Base-by-base conservation (phyloP, 1,140 invertebrate genomes). In the Lasaia peninsularis region DNA sequence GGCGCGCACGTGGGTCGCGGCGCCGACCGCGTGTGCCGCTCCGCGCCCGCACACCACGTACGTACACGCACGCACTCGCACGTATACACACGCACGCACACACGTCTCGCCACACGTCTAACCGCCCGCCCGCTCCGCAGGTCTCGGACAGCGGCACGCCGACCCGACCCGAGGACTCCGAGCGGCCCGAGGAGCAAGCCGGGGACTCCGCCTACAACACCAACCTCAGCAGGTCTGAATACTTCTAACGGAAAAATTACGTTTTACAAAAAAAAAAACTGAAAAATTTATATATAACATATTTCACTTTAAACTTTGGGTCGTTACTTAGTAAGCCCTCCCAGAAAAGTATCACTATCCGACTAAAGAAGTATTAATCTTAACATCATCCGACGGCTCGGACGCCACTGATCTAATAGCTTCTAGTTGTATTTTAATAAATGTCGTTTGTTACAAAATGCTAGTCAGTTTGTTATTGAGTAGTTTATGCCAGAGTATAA, bases 1-100 rank as follows among this genome's bases (percentile, higher is more conserved):
- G 97, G 98, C 52, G 97, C 97, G 37, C 98, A 98, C 91, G 92
- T 98, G 93, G 71, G 92, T 67, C 64, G 86, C 52, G 78, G 83
- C 50, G 16, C 71, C 11, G 65, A 78, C 57, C 49, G 69, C 16
- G 52, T 65, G 60, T 74, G 80, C 62, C 71, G 67, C 55, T 69
- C 73, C 9, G 72, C 74, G 51, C 80, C 77, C 24, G 53, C 73
- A 9, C 75, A 80, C 31, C 81, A 85, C 50, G 81, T 10, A 37
- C 14, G 0, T 11, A 31, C 24, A 55, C 35, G 44, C 53, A 14
- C 3, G 28, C 24, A 28, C 48, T 11, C 20, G 37, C 37, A 40
- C n/a, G 37, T 7, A 7, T 14, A 12, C 48, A 28, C 9, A 21
- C 48, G n/a, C 20, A 28, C 9, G 5, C 4, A 12, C n/a, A 8